Conservation (phyloP, 2,113 vertebrate species). For the Uropsilus gracilis region DNA sequence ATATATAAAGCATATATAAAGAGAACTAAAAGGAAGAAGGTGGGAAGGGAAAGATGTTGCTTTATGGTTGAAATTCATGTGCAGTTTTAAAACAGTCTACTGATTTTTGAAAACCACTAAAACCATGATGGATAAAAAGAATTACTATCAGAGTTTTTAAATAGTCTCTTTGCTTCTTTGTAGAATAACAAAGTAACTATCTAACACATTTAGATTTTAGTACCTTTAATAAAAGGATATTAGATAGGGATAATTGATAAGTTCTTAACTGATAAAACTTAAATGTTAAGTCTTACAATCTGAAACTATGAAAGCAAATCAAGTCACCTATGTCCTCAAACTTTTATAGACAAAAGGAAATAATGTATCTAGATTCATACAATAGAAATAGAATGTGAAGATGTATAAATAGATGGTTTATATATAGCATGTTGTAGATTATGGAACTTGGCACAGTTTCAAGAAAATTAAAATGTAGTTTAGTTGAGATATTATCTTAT, state of each 20-base stretch:
- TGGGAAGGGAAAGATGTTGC: background rate
- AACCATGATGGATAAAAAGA: background rate
- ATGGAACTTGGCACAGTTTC: background rate
- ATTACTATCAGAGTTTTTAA: background rate
- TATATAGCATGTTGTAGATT: background rate
- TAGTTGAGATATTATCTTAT: background rate
- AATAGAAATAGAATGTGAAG: background rate
- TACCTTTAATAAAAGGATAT: background rate
- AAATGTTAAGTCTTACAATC: background rate
- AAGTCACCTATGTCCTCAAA: background rate
- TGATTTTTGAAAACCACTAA: background rate
- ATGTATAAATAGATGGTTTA: background rate
- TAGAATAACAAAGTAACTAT: background rate
- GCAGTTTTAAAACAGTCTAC: background rate
- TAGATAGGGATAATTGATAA: background rate
- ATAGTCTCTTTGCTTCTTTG: background rate
- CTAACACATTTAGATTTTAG: background rate
- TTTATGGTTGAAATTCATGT: background rate
- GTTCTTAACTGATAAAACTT: too few relatives aligned
- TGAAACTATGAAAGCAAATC: background rate
- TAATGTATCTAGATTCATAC: background rate
- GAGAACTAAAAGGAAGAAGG: background rate
- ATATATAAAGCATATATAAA: background rate
- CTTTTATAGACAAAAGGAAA: background rate
- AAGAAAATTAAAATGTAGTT: conserved; percentile 1